Evolutionary conservation across 2,113 vertebrate species (phyloP), one percentile per base, ranked within the genome.

Genomic region (Poeciliopsis turrubarensis): DNA sequence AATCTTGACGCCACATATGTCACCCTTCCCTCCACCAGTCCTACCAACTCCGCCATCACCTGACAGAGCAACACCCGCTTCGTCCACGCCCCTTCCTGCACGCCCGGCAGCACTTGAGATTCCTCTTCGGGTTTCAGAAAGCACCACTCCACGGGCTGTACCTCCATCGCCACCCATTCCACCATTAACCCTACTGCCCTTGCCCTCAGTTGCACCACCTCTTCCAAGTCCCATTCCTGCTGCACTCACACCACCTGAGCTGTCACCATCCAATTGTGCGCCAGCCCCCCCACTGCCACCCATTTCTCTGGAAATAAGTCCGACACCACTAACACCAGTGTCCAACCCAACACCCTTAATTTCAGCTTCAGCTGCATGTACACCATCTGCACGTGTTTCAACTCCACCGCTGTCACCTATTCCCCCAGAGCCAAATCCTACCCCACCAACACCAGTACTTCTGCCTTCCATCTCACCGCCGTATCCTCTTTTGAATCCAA

Each of bases 21-120:
- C 82, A 32, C 31, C 73, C 39, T 60, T 47, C 76, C 74, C 69
- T 76, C 41, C 73, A 13, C 66, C 70, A 62, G 10, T 65, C 37
- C 57, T 85, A 1, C 68, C 71, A 22, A 32, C 66, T 76, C 80
- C 79, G n/a, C 70, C 57, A 25, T 26, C 0, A 1, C 68, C 80
- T 65, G 80, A 78, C n/a, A 78, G 19, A 26, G 30, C 74, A 68
- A 64, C 69, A 25, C 37, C 83, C 34, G 0, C 34, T 60, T 37
- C 61, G 1, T 82, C 71, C 47, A 41, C 66, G 17, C 63, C 73
- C 15, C n/a, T 60, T 37, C 34, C 39, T 5, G 34, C 70, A 54
- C 3, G 31, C 44, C 73, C 63, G 68, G 75, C 64, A 60, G 31
- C 66, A 34, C 68, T 70, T 83, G 70, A 44, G 0, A 31, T 65